A percentile compares a stretch with the other conserved stretches of the same genome.
Evolutionary conservation across 2,888 invertebrate genomes (phyloP).

Genomic region (Anorthoa munda): DNA sequence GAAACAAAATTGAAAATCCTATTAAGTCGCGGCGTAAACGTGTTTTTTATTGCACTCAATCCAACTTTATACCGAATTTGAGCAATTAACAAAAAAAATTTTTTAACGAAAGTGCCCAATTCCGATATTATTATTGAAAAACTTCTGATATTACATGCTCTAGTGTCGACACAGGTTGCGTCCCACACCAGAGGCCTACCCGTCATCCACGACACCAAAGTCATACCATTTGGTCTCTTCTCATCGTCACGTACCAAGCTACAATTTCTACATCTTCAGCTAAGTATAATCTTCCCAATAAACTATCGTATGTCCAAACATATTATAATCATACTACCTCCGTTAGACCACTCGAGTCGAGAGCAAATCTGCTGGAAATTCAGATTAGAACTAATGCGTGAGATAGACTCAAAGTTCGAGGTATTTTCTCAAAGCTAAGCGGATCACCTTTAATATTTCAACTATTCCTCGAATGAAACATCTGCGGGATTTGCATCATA

Average conservation of each 20-base stretch:
- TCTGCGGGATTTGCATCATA: constrained; percentile 80
- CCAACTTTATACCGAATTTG: too few relatives aligned
- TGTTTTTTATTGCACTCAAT: too few relatives aligned
- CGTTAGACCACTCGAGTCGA: constrained; percentile 10
- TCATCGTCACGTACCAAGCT: neutral
- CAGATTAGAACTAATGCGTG: constrained; percentile 67
- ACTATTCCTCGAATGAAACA: constrained; percentile 60
- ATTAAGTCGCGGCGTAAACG: too few relatives aligned
- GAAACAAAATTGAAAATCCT: too few relatives aligned
- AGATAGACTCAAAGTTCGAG: constrained; percentile 62
- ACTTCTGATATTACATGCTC: too few relatives aligned
- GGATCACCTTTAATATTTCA: constrained; percentile 83
- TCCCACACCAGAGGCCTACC: too few relatives aligned
- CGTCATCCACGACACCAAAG: too few relatives aligned
- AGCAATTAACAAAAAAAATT: too few relatives aligned
- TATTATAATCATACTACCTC: constrained; percentile 8
- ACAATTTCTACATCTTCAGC: neutral
- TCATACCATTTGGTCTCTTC: too few relatives aligned
- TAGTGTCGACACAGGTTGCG: too few relatives aligned
- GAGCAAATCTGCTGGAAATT: constrained; percentile 57
- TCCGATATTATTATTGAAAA: too few relatives aligned
- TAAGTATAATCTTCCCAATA: constrained; percentile 7
- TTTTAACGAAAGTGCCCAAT: too few relatives aligned
- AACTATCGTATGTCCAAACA: neutral
- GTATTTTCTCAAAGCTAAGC: constrained; percentile 73